These are phyloP conservation scores for Brachypodius melanocephalos DNA, from an alignment of 2,113 vertebrate species.

Conservation along the genomic window DNA sequence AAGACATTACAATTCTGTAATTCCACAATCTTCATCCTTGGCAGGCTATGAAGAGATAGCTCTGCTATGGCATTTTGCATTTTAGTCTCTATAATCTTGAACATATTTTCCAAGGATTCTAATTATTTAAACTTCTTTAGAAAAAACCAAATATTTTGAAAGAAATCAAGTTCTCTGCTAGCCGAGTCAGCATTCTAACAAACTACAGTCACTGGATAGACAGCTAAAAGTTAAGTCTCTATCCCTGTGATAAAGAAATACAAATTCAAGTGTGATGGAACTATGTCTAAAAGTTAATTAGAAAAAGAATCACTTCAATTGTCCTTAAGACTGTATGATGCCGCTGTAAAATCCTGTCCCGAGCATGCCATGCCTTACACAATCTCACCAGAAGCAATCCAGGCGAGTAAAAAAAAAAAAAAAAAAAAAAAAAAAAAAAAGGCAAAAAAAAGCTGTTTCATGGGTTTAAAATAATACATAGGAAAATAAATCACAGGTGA, in stretches of 20 bases:
- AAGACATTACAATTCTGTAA: neutral
- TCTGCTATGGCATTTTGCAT: neutral
- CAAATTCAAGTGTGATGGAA: neutral
- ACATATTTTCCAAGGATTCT: neutral
- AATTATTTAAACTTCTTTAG: neutral
- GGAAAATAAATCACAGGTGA: neutral
- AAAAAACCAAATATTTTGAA: neutral
- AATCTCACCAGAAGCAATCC: neutral
- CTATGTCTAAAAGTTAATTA: neutral
- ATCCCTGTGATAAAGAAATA: neutral
- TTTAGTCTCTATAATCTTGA: neutral
- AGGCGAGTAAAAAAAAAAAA: neutral
- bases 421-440: neutral
- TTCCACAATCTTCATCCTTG: neutral
- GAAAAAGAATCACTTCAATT: neutral
- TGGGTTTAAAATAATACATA: neutral
- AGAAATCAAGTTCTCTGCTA: neutral
- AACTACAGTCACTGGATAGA: neutral
- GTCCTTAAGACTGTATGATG: neutral
- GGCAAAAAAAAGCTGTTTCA: fast-evolving
- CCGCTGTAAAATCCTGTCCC: neutral
- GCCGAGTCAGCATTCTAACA: neutral
- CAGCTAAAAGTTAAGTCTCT: neutral
- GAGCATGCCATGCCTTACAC: neutral
- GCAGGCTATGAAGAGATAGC: neutral